phyloP scores from a whole-genome alignment of 2,113 vertebrate genomes.

The Alexandromys fortis region DNA sequence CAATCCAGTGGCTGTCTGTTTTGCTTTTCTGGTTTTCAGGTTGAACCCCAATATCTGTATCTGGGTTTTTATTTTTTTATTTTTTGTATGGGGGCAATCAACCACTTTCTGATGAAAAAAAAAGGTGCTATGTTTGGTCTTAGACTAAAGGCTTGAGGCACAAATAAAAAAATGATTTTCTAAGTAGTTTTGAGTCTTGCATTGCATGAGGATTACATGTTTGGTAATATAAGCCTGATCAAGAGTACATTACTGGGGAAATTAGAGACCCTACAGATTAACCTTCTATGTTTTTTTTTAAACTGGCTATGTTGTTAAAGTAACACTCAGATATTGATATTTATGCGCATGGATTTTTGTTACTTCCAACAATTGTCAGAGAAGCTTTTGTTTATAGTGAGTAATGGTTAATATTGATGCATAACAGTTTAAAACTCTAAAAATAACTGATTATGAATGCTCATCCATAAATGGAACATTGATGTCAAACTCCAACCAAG shows the following conservation, averaged over 20 bases:
- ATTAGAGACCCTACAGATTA: background rate
- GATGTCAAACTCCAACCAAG: too few relatives aligned
- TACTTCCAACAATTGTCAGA: background rate
- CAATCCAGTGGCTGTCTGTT: too few relatives aligned
- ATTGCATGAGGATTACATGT: background rate
- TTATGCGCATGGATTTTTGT: too few relatives aligned
- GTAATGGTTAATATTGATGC: background rate
- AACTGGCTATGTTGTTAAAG: background rate
- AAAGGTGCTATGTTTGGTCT: background rate
- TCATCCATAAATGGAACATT: background rate
- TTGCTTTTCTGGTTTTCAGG: too few relatives aligned
- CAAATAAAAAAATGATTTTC: background rate
- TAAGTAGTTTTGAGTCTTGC: background rate
- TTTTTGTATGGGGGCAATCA: background rate
- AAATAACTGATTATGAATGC: background rate
- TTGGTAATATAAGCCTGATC: background rate
- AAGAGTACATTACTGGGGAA: background rate
- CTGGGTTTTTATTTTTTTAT: too few relatives aligned
- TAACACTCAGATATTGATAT: background rate
- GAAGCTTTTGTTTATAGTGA: background rate
- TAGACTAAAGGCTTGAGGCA: background rate
- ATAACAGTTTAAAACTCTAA: background rate
- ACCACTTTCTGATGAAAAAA: background rate
- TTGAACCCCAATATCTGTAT: too few relatives aligned
- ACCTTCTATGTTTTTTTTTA: background rate